Percentiles rank a stretch among this genome's conserved stretches.
Evolutionary conservation across 2,113 vertebrate genomes (phyloP).

Genomic region (Sitta europaea): DNA sequence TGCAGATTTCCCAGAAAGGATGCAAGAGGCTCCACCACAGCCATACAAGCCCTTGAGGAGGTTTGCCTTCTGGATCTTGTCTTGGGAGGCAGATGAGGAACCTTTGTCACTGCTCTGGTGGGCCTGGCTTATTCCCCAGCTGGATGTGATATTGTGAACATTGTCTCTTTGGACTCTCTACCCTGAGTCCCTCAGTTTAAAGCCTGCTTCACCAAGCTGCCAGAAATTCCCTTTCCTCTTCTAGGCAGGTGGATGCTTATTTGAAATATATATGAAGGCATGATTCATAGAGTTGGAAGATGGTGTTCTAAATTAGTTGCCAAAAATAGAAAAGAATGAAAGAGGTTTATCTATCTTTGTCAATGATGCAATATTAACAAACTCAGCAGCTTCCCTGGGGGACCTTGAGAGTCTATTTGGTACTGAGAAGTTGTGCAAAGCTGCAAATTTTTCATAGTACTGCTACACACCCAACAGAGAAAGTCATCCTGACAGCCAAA

Average conservation of each 20-base stretch:
- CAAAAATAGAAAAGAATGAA: neutral
- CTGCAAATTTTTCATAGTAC: neutral
- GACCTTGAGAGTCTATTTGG: neutral
- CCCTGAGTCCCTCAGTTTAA: neutral
- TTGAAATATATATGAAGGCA: neutral
- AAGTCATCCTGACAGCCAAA: neutral
- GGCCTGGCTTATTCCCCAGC: neutral
- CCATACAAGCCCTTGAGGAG: rapidly evolving
- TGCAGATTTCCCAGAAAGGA: neutral
- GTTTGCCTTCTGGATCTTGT: neutral
- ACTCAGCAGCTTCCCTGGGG: neutral
- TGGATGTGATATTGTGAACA: neutral
- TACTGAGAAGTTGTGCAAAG: neutral
- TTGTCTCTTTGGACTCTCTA: neutral
- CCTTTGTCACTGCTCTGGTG: neutral
- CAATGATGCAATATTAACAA: neutral
- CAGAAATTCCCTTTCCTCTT: neutral
- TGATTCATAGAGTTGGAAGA: neutral
- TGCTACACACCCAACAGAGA: neutral
- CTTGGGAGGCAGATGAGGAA: neutral
- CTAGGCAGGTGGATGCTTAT: neutral
- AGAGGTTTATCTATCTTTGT: slow-evolving; percentile 8
- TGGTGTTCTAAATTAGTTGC: neutral
- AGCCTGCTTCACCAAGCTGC: neutral
- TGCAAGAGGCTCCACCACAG: neutral